phyloP scores from a whole-genome alignment of 1,140 invertebrate species.

The Callitettix versicolor region DNA sequence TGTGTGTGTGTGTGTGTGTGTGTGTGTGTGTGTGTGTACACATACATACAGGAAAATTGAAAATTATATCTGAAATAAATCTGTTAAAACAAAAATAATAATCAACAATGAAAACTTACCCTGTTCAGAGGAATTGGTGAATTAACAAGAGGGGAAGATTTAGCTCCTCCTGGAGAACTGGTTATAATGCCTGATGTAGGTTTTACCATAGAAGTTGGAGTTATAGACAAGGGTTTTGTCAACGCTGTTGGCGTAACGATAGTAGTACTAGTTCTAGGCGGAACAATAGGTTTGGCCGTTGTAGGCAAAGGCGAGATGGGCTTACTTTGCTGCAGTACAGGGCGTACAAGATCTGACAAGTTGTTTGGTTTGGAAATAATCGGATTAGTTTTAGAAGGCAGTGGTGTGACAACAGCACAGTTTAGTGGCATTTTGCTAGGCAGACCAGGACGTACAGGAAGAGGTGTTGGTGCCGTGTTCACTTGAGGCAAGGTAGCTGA shows the following conservation, averaged over 20 bases:
- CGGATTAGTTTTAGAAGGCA: slow-evolving; percentile 7
- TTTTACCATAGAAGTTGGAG: slow-evolving; percentile 15
- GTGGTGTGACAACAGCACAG: slow-evolving; percentile 5
- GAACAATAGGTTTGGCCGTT: too few species aligned
- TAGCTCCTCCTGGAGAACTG: not conserved
- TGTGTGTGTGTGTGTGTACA: too few species aligned
- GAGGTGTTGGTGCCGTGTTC: slow-evolving; percentile 9
- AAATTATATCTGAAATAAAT: not conserved
- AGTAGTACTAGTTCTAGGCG: not conserved
- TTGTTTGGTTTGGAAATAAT: slow-evolving; percentile 1
- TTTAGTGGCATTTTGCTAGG: slow-evolving; percentile 8
- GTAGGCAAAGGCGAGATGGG: not conserved
- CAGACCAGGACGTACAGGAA: slow-evolving; percentile 12
- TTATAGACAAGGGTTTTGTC: slow-evolving; percentile 1
- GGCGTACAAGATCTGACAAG: not conserved
- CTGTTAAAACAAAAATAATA: not conserved
- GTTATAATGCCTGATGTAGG: not conserved
- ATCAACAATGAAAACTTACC: slow-evolving; percentile 1
- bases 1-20: too few species aligned
- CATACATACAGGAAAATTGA: too few species aligned
- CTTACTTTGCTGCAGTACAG: not conserved
- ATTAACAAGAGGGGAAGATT: slow-evolving; percentile 15
- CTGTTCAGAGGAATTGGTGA: slow-evolving; percentile 9
- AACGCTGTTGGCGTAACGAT: slow-evolving; percentile 8
- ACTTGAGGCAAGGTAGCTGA: not conserved